These are phyloP conservation scores for Sapayoa aenigma DNA, from an alignment of 2,113 vertebrate genomes.

Conservation along the genomic window DNA sequence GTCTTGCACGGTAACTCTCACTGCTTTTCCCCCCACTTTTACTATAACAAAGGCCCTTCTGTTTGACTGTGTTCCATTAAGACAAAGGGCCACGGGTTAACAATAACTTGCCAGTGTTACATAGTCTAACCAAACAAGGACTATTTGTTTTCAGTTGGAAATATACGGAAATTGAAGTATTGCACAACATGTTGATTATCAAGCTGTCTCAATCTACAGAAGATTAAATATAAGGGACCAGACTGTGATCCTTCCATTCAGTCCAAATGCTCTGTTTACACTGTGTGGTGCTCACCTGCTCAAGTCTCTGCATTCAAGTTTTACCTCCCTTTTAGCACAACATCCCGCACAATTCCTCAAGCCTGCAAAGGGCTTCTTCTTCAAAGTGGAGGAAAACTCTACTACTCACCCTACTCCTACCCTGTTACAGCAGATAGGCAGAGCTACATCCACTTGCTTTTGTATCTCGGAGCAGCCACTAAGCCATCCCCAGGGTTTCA, in stretches of 20 bases:
- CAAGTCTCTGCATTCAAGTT: not conserved
- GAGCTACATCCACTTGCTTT: not conserved
- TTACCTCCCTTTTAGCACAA: not conserved
- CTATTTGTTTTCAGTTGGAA: slow-evolving; percentile 14
- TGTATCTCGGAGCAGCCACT: not conserved
- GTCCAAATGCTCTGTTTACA: not conserved
- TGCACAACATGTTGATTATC: slow-evolving; percentile 34
- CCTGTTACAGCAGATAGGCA: not conserved
- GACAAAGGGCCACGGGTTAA: slow-evolving; percentile 23
- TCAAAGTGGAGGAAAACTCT: not conserved
- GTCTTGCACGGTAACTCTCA: not conserved
- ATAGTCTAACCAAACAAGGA: slow-evolving; percentile 27
- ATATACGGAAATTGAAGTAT: slow-evolving; percentile 48
- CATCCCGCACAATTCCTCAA: not conserved
- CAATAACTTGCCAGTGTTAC: slow-evolving; percentile 43
- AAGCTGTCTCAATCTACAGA: slow-evolving; percentile 21
- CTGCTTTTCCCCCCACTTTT: not conserved
- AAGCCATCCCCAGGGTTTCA: not conserved
- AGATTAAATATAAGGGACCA: slow-evolving; percentile 10
- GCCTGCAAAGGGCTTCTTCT: not conserved
- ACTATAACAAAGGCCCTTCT: slow-evolving; percentile 41
- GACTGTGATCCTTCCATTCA: not conserved
- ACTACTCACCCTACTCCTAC: not conserved
- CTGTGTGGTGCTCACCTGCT: not conserved
- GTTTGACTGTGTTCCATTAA: slow-evolving; percentile 37